Conservation (phyloP, 2,113 vertebrate species). For the Gambusia affinis region DNA sequence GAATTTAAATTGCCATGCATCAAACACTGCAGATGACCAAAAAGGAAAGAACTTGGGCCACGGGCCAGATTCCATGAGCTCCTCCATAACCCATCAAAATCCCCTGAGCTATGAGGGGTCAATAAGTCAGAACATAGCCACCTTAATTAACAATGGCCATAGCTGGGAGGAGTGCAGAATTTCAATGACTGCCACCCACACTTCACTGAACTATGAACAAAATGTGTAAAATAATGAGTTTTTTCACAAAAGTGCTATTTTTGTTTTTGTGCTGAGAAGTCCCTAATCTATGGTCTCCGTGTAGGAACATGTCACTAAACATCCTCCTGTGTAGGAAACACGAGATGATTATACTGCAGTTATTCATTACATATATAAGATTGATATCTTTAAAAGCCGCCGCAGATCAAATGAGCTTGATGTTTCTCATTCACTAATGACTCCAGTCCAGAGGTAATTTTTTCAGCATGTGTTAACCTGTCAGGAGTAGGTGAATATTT, state of each 20-base stretch:
- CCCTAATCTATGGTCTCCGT: slow-evolving; percentile 23
- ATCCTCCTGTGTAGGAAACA: slow-evolving; percentile 25
- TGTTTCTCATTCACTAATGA: slow-evolving; percentile 57
- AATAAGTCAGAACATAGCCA: slow-evolving; percentile 80
- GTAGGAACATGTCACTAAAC: slow-evolving; percentile 39
- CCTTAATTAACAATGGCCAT: slow-evolving; percentile 86
- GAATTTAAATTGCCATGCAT: slow-evolving; percentile 86
- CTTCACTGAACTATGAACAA: slow-evolving; percentile 40
- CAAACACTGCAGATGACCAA: slow-evolving; percentile 79
- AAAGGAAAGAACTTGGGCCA: slow-evolving; percentile 77
- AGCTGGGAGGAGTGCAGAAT: slow-evolving; percentile 70
- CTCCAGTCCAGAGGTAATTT: slow-evolving; percentile 52
- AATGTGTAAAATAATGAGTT: slow-evolving; percentile 52
- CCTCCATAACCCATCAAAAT: slow-evolving; percentile 82
- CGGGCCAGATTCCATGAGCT: slow-evolving; percentile 81
- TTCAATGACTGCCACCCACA: slow-evolving; percentile 61
- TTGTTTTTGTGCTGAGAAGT: slow-evolving; percentile 35
- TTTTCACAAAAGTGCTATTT: slow-evolving; percentile 27
- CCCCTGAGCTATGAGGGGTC: slow-evolving; percentile 80
- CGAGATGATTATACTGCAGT: slow-evolving; percentile 37
- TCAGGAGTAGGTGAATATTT: slow-evolving; percentile 72
- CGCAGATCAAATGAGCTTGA: slow-evolving; percentile 49
- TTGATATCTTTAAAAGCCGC: slow-evolving; percentile 36
- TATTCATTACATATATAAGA: slow-evolving; percentile 48
- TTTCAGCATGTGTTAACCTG: slow-evolving; percentile 73